phyloP scores from a whole-genome alignment of 2,113 vertebrate species.

The Nesogale talazaci region DNA sequence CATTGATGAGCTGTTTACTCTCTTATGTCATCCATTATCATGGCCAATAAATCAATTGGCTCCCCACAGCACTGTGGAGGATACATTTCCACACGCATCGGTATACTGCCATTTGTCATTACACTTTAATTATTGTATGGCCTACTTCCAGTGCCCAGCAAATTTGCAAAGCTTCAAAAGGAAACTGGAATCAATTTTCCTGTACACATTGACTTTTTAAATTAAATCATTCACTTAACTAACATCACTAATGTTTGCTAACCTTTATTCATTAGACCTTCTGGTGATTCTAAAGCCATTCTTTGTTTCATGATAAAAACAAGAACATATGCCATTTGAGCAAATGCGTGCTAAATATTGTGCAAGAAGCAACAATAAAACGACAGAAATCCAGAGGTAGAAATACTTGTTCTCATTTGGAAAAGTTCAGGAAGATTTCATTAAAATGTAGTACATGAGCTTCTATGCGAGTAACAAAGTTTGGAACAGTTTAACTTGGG shows the following conservation, averaged over 20 bases:
- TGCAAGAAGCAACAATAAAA: neutral
- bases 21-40: slow-evolving; percentile 66
- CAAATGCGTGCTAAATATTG: neutral
- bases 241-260: neutral
- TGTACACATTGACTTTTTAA: neutral
- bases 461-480: neutral
- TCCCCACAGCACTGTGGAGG: slow-evolving; percentile 6
- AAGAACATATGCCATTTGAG: slow-evolving; percentile 17
- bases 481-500: neutral
- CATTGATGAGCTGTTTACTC: slow-evolving; percentile 57
- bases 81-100: slow-evolving; percentile 43
- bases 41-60: slow-evolving; percentile 61
- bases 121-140: slow-evolving; percentile 47
- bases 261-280: neutral
- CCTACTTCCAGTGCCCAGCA: slow-evolving; percentile 18
- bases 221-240: slow-evolving; percentile 31
- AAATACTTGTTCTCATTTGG: neutral
- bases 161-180: slow-evolving; percentile 50
- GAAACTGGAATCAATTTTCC: slow-evolving; percentile 27
- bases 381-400: neutral
- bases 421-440: neutral
- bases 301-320: slow-evolving; percentile 29
- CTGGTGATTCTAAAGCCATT: neutral
- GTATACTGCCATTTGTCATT: slow-evolving; percentile 34
- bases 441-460: neutral